These are phyloP conservation scores for Rhinoptilus africanus DNA, from an alignment of 2,113 vertebrate genomes.

Conservation along the genomic window DNA sequence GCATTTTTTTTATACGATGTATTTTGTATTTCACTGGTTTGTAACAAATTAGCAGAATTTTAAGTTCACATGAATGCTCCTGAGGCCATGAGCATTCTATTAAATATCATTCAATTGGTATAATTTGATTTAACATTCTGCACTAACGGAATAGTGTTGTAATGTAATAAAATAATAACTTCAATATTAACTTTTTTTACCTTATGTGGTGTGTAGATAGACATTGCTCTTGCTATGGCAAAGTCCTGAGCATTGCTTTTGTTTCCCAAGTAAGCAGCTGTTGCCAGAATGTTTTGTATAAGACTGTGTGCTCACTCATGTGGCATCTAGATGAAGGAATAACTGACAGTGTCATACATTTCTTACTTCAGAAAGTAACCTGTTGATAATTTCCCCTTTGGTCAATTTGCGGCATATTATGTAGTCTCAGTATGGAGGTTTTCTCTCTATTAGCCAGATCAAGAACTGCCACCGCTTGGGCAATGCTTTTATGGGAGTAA, in stretches of 20 bases:
- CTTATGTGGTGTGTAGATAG: no score
- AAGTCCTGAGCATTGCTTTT: background rate
- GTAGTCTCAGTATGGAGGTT: background rate
- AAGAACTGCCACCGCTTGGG: background rate
- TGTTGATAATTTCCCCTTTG: background rate
- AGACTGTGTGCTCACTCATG: background rate
- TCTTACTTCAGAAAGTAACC: background rate
- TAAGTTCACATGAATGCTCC: background rate
- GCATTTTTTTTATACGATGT: background rate
- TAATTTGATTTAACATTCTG: background rate
- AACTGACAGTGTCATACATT: accelerated
- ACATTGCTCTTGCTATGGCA: background rate
- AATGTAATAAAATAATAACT: background rate
- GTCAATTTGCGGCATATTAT: background rate
- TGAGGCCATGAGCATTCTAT: background rate
- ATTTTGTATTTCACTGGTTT: background rate
- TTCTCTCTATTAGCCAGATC: background rate
- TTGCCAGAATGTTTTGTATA: background rate
- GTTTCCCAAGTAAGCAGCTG: background rate
- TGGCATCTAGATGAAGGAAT: background rate
- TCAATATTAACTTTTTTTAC: background rate
- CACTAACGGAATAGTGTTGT: background rate
- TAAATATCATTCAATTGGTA: background rate
- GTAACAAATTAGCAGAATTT: background rate
- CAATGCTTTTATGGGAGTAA: background rate